Evolutionary conservation across 2,797 vertebrate genomes (phyloP), one percentile per base, ranked within the genome.

Genomic region (Acipenser transmontanus): DNA sequence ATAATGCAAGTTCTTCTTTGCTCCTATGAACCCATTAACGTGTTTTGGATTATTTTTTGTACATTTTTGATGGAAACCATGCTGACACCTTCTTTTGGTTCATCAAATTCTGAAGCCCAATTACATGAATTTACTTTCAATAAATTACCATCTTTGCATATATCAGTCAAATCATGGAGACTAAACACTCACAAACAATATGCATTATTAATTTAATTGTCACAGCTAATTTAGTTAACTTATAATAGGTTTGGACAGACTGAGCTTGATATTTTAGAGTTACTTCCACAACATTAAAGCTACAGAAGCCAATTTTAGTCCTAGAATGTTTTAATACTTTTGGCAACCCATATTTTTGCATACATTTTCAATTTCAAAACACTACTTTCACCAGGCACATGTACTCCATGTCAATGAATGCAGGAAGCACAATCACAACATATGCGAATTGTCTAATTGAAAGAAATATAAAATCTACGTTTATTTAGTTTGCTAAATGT

Each of bases 151-250:
- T 94, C 93, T 94, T 94, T 94, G 91, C 91, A 96, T 94, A 92
- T 91, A 96, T 97, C 93, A 96, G 90, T 97, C 94, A 98, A 95
- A 94, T 89, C 87, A 92, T 81, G 87, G 90, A 89, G 91, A 88
- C 89, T 88, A 93, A 93, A 91, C 86, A 89, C 91, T 95, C 92
- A 82, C 89, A 94, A 95, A 95, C 92, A 96, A 97, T 94, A 95
- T 96, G 91, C 91, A 96, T 95, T 97, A 98, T 98, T 97, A 96
- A 99, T 96, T 92, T 94, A 93, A 97, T 96, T 95, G 95, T 95
- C 88, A 89, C 78, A 92, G 91, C 89, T 92, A 93, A 94, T 97
- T 96, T 97, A 91, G 90, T 89, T 93, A 93, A 93, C 88, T 93
- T 91, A 82, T 94, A 92, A 93, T 91, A 90, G 84, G 92, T 91